Base-by-base conservation (phyloP, 2,888 invertebrate genomes). In the Scaptomyza caliginosa region DNA sequence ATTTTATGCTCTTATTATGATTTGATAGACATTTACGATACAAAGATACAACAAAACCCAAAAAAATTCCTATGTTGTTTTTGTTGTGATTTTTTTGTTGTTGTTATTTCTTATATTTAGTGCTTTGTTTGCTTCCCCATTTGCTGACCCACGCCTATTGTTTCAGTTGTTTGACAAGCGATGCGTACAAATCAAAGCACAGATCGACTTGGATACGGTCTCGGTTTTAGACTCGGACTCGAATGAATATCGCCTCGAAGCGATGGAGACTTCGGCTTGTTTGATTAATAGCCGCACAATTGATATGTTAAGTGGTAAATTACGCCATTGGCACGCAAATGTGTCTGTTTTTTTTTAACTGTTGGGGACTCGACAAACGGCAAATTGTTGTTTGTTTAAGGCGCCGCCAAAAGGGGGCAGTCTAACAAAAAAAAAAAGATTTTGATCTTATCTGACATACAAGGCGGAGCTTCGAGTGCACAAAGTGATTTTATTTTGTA, bases 311-410 rank as follows among this genome's bases (percentile, higher is more conserved):
- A 83, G 83, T 83, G 83, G 87, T 83, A 83, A 83, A 83, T 83
- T 83, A 87, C 87, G 87, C 83, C 88, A 83, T 83, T 83, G 85
- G 75, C 78, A 82, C 82, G 86, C 85, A 86, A 84, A 81, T 86
- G 86, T 86, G 74, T 77, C 52, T 23, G 42, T n/a, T n/a, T n/a
- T n/a, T n/a, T n/a, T n/a, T n/a, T n/a, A n/a, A 13, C 17, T 30
- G 30, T 48, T 28, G 34, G 3, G 30, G 56, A 30, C 38, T 43
- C 54, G 38, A 62, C 52, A 66, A 67, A 69, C 69, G 67, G 79
- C 78, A 84, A 82, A 70, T 79, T 67, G 86, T 70, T 84, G 60
- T 86, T 84, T 80, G 80, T 80, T 83, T 83, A 83, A 87, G 83
- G 83, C 83, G 87, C 83, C 87, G 83, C 83, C 83, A 71, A 77